These are phyloP conservation scores for Takifugu flavidus DNA, from an alignment of 2,113 vertebrate genomes.

Conservation along the genomic window DNA sequence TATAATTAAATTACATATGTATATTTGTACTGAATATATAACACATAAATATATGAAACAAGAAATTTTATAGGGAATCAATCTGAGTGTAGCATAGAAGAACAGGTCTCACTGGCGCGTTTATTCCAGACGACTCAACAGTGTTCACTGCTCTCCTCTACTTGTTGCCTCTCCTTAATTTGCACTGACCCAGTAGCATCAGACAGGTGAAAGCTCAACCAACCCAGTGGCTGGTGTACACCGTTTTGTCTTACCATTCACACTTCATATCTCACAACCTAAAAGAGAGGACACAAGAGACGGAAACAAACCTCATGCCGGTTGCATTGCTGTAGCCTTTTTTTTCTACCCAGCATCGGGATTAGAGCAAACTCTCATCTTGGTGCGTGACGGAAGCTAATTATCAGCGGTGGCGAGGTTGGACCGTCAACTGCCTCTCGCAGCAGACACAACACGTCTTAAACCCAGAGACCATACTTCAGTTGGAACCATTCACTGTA, in stretches of 20 bases:
- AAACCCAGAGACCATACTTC: constrained; percentile 60
- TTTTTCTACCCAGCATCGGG: constrained; percentile 9
- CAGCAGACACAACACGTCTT: constrained; percentile 54
- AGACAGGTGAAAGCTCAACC: constrained; percentile 68
- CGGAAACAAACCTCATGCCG: constrained; percentile 18
- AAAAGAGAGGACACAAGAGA: constrained; percentile 30
- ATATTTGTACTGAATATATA: constrained; percentile 72
- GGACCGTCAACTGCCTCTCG: constrained; percentile 57
- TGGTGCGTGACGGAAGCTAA: constrained; percentile 20
- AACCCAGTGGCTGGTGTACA: constrained; percentile 34
- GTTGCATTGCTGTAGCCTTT: constrained; percentile 28
- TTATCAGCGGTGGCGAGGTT: constrained; percentile 32
- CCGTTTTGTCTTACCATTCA: constrained; percentile 32
- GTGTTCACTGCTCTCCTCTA: constrained; percentile 56
- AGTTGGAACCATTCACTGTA: constrained; percentile 72
- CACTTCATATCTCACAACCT: constrained; percentile 28
- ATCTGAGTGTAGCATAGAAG: constrained; percentile 71
- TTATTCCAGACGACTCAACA: constrained; percentile 50
- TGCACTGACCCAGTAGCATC: constrained; percentile 73
- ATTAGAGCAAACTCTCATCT: constrained; percentile 2
- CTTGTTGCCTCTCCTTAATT: constrained; percentile 68
- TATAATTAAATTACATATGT: constrained; percentile 68
- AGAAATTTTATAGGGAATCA: constrained; percentile 62
- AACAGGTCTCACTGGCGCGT: constrained; percentile 64
- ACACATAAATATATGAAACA: constrained; percentile 64